These are phyloP conservation scores for Amblyornis subalaris DNA, from an alignment of 2,113 vertebrate species.

Conservation along the genomic window DNA sequence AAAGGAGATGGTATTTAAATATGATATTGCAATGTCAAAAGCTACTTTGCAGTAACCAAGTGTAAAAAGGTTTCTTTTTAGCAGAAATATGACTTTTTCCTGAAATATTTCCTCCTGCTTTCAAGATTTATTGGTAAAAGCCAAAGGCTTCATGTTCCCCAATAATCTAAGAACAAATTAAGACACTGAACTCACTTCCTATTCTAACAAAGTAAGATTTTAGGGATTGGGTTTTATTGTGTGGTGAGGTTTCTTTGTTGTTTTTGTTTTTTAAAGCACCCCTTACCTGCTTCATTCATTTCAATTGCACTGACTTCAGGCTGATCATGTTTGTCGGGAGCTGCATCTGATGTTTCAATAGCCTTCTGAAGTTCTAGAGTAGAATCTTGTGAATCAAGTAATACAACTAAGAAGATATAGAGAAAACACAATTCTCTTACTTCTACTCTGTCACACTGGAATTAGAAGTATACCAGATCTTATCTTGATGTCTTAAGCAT, in stretches of 20 bases:
- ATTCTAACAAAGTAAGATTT: not conserved
- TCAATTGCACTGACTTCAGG: slow-evolving; percentile 44
- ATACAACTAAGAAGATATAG: slow-evolving; percentile 68
- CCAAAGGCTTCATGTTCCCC: not conserved
- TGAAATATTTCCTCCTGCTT: not conserved
- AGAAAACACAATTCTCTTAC: not conserved
- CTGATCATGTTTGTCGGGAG: not conserved
- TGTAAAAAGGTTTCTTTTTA: not conserved
- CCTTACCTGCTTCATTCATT: slow-evolving; percentile 65
- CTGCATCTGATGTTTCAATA: not conserved
- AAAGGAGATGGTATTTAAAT: not conserved
- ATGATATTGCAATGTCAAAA: not conserved
- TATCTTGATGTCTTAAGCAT: not conserved
- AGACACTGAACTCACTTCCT: not conserved
- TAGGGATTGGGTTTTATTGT: not conserved
- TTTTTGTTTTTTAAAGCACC: not conserved
- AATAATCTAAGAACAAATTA: not conserved
- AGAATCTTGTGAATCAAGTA: slow-evolving; percentile 88
- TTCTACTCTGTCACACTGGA: not conserved
- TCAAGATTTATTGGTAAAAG: not conserved
- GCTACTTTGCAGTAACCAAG: not conserved
- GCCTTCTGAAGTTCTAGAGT: slow-evolving; percentile 45
- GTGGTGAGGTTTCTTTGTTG: rapidly evolving
- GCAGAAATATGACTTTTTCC: not conserved
- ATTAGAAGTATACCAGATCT: not conserved